Evolutionary conservation across 2,888 invertebrate genomes (phyloP).

Genomic region (Microctonus hyperodae): DNA sequence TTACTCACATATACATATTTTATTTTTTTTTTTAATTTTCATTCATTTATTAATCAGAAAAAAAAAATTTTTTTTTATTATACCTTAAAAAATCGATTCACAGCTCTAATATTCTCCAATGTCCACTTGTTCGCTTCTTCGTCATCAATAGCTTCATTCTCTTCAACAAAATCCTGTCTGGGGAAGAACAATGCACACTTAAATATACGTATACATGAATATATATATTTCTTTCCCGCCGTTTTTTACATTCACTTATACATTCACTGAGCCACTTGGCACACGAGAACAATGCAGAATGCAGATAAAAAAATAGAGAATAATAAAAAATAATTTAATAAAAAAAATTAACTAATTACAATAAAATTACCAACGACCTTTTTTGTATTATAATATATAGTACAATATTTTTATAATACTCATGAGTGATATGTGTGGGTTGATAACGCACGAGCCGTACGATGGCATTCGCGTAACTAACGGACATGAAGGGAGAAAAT

Average conservation of each 20-base stretch:
- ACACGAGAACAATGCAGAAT: constrained; percentile 6
- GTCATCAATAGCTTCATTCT: neutral
- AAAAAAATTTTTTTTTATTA: neutral
- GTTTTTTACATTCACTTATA: neutral
- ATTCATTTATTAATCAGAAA: neutral
- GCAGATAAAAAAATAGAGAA: neutral
- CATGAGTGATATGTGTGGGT: constrained; percentile 17
- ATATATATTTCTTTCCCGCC: neutral
- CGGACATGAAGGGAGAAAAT: constrained; percentile 46
- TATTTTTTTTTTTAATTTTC: neutral
- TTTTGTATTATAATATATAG: no score
- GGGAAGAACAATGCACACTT: neutral
- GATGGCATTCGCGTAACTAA: constrained; percentile 57
- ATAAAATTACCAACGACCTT: neutral
- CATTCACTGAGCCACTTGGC: neutral
- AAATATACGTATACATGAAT: no score
- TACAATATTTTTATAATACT: no score
- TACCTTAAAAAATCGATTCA: constrained; percentile 1
- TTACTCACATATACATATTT: no score
- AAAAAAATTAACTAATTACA: constrained; percentile 2
- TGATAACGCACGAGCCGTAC: constrained; percentile 47
- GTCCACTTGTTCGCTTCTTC: neutral
- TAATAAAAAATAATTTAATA: neutral
- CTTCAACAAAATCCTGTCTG: neutral
- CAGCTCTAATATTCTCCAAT: neutral